phyloP scores from a whole-genome alignment of 2,888 invertebrate genomes.

The Melanchra persicariae region DNA sequence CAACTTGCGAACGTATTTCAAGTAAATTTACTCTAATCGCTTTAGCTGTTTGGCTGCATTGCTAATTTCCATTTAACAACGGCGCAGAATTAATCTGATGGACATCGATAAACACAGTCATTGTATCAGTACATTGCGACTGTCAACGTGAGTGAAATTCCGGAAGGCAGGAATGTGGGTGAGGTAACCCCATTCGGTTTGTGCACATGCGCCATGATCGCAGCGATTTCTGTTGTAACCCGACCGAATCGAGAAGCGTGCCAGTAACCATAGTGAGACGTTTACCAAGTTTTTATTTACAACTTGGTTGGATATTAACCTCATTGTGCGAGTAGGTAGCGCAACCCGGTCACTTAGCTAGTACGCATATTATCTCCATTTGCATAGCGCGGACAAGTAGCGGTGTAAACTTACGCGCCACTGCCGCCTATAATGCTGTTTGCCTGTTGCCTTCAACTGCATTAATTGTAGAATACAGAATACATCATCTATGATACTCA shows the following conservation, averaged over 20 bases:
- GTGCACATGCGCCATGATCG: slow-evolving; percentile 85
- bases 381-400: slow-evolving; percentile 88
- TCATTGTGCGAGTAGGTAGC: slow-evolving; percentile 84
- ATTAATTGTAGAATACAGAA: slow-evolving; percentile 73
- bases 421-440: slow-evolving; percentile 78
- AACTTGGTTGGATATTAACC: slow-evolving; percentile 83
- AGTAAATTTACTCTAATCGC: slow-evolving; percentile 61
- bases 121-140: slow-evolving; percentile 78
- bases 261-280: slow-evolving; percentile 70
- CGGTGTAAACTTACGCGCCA: slow-evolving; percentile 84
- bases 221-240: slow-evolving; percentile 84
- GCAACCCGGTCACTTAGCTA: slow-evolving; percentile 88
- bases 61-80: slow-evolving; percentile 64
- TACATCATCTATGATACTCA: slow-evolving; percentile 20
- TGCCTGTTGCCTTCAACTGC: slow-evolving; percentile 74
- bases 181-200: slow-evolving; percentile 87
- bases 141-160: slow-evolving; percentile 88
- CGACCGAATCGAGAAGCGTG: slow-evolving; percentile 78
- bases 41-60: slow-evolving; percentile 54
- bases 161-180: slow-evolving; percentile 88
- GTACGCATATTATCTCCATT: slow-evolving; percentile 87
- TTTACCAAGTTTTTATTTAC: slow-evolving; percentile 78
- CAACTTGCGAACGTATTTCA: slow-evolving; percentile 50
- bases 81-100: slow-evolving; percentile 63
- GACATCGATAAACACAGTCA: slow-evolving; percentile 76